Evolutionary conservation across 1,140 invertebrate species (phyloP), one percentile per base, ranked within the genome.

Genomic region (Thaumatotibia leucotreta): DNA sequence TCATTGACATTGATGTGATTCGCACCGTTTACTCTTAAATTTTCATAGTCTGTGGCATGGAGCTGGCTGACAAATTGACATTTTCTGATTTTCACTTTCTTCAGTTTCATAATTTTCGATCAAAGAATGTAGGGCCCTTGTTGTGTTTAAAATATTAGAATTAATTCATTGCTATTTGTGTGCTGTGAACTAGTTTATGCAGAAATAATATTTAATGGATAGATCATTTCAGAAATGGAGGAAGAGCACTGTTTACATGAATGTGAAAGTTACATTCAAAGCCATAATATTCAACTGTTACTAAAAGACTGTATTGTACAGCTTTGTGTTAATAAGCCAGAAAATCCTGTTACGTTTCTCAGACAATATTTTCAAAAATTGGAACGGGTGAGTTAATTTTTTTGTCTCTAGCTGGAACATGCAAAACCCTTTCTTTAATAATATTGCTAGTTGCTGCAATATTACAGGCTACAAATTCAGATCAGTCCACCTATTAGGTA

Each of bases 301-400:
- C 93, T 99, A 66, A 99, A 99, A 92, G 98, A 99, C 92, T 99
- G 98, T 91, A 99, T 99, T 77, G 98, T 99, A 74, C 98, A 99
- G 86, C 93, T 99, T 79, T 99, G 98, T 92, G 96, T 99, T 66
- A 96, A 96, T 84, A 95, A 97, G 86, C 99, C 99, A 54, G 97
- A 98, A 74, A 99, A 99, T 93, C 99, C 99, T 2, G 96, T 99
- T 72, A 93, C 95, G 63, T 99, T 99, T 93, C 93, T 99, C 67
- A 93, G 97, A 80, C 97, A 99, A 91, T 98, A 99, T 93, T 99
- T 99, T 87, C 97, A 99, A 89, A 98, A 97, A 91, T 93, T 99
- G 70, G 98, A 99, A 93, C 95, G 97, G 95, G 98, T 99, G 93
- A 95, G 96, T 94, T 11, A 6, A 52, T 45, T 20, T n/a, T n/a